phyloP scores from a whole-genome alignment of 2,888 invertebrate genomes.

The Eremobia ochroleuca region DNA sequence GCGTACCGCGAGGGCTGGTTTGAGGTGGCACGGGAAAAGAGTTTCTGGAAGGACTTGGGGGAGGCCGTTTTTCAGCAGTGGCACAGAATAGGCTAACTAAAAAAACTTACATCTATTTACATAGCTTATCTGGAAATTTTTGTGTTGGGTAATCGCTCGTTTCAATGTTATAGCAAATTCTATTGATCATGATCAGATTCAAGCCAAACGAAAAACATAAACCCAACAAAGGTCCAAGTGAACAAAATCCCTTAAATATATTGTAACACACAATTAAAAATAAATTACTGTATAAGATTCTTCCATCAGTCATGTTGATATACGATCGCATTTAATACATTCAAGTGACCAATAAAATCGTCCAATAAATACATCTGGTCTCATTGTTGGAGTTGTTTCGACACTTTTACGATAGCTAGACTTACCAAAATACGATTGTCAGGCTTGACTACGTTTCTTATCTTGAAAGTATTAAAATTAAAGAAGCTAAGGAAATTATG shows the following conservation, averaged over 20 bases:
- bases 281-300: constrained; percentile 58
- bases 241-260: constrained; percentile 6
- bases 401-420: constrained; percentile 77
- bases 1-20: too few relatives aligned
- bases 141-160: too few relatives aligned
- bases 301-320: constrained; percentile 79
- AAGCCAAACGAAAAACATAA: constrained; percentile 2
- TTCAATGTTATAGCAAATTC: background rate
- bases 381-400: constrained; percentile 81
- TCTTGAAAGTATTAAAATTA: constrained; percentile 20
- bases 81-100: too few relatives aligned
- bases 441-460: background rate
- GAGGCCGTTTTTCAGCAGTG: too few relatives aligned
- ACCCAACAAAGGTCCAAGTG: background rate
- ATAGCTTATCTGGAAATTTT: too few relatives aligned
- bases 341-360: constrained; percentile 79
- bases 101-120: too few relatives aligned
- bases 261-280: constrained; percentile 59
- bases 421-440: constrained; percentile 54
- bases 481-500: background rate
- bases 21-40: too few relatives aligned
- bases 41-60: too few relatives aligned
- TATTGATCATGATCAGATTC: background rate
- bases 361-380: constrained; percentile 79
- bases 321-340: constrained; percentile 81